phyloP scores from a whole-genome alignment of 1,140 invertebrate species.

The Drosophila nebulosa region DNA sequence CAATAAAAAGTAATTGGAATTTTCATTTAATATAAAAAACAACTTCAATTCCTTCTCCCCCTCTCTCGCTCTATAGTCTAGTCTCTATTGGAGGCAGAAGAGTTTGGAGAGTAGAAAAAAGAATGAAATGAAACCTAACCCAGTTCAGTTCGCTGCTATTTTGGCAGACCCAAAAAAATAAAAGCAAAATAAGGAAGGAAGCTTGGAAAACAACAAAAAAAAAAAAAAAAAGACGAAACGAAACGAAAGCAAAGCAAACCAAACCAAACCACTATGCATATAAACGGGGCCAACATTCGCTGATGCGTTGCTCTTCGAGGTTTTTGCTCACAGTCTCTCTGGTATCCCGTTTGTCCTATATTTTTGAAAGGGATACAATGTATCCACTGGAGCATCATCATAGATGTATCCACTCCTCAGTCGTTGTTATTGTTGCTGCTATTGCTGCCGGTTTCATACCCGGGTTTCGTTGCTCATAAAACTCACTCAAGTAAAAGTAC shows the following conservation, averaged over 20 bases:
- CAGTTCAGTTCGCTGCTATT: conserved; percentile 55
- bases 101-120: too few relatives aligned
- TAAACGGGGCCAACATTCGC: conserved; percentile 60
- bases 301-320: conserved; percentile 32
- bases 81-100: conserved; percentile 15
- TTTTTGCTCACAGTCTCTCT: neutral
- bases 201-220: neutral
- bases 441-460: conserved; percentile 2
- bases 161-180: neutral
- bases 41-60: neutral
- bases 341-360: conserved; percentile 17
- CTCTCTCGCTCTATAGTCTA: too few relatives aligned
- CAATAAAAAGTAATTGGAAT: conserved; percentile 78
- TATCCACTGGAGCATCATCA: conserved; percentile 71
- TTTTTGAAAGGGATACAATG: conserved; percentile 52
- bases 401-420: conserved; percentile 66
- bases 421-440: conserved; percentile 42
- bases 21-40: conserved; percentile 72
- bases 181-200: neutral
- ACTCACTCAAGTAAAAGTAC: conserved; percentile 79
- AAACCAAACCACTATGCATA: conserved; percentile 53
- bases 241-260: conserved; percentile 17
- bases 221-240: neutral
- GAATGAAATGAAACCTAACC: conserved; percentile 32
- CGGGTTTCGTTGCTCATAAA: conserved; percentile 73